Percentiles rank a stretch among this genome's conserved stretches.
phyloP scores from a whole-genome alignment of 2,797 vertebrate genomes.

The Rallus crepitans region DNA sequence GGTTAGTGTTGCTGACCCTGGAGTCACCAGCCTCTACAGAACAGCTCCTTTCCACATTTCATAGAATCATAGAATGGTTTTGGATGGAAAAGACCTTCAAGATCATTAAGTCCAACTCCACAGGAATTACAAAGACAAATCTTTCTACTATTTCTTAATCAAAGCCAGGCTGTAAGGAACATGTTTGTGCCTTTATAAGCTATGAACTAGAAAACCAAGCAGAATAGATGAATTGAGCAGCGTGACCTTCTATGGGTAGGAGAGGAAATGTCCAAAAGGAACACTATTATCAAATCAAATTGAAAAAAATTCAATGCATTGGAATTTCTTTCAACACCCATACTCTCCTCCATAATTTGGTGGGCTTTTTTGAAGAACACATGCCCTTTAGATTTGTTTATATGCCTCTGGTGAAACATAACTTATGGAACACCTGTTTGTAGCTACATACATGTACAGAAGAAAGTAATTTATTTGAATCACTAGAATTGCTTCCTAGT shows the following conservation, averaged over 20 bases:
- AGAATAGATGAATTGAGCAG: background rate
- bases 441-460: background rate
- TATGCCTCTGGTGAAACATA: background rate
- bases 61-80: too few species aligned
- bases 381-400: background rate
- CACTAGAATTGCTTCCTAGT: background rate
- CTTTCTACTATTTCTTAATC: background rate
- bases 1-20: background rate
- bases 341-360: rapidly evolving
- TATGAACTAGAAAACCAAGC: background rate
- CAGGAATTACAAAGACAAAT: background rate
- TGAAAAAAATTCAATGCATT: background rate
- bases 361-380: background rate
- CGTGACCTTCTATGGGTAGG: rapidly evolving
- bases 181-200: background rate
- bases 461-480: background rate
- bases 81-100: too few species aligned
- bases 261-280: background rate
- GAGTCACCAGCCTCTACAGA: background rate
- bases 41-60: background rate
- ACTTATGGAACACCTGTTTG: background rate
- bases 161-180: background rate
- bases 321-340: background rate
- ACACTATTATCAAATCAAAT: background rate
- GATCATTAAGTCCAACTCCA: background rate